These are phyloP conservation scores for Plusia festucae DNA, from an alignment of 2,888 invertebrate species.

Conservation along the genomic window DNA sequence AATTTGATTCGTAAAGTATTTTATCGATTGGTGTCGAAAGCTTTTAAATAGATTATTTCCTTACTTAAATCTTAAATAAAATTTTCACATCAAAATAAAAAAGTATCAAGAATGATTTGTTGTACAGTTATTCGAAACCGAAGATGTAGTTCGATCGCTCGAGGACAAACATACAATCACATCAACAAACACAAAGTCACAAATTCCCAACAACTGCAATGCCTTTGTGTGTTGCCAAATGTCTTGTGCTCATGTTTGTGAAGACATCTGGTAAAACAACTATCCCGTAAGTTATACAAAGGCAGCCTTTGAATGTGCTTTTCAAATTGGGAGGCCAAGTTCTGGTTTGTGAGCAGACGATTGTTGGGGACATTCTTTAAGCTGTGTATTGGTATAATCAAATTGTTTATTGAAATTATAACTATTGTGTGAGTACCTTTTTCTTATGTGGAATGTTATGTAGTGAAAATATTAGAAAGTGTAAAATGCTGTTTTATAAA, in stretches of 20 bases:
- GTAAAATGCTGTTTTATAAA: too few species aligned
- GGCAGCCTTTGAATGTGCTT: background rate
- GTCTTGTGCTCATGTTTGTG: constrained; percentile 31
- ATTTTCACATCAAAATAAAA: too few species aligned
- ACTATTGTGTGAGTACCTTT: background rate
- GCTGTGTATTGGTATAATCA: background rate
- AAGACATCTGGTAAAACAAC: constrained; percentile 17
- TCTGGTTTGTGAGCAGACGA: background rate
- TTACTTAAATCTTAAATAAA: too few species aligned
- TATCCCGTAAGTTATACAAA: constrained; percentile 26
- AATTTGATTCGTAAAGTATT: too few species aligned
- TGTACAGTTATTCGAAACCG: too few species aligned
- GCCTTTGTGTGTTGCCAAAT: constrained; percentile 28
- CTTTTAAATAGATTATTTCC: too few species aligned
- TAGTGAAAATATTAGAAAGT: too few species aligned
- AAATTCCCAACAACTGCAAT: background rate
- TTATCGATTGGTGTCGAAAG: too few species aligned
- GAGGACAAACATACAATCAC: background rate
- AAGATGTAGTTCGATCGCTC: too few species aligned
- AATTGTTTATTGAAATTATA: background rate
- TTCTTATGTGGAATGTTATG: too few species aligned
- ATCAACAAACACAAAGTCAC: constrained; percentile 1
- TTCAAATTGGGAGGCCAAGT: background rate
- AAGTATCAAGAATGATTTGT: too few species aligned
- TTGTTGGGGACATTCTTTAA: background rate